A percentile compares a stretch with the other conserved stretches of the same genome.
phyloP scores from a whole-genome alignment of 2,888 invertebrate species.

The Archips xylosteana region DNA sequence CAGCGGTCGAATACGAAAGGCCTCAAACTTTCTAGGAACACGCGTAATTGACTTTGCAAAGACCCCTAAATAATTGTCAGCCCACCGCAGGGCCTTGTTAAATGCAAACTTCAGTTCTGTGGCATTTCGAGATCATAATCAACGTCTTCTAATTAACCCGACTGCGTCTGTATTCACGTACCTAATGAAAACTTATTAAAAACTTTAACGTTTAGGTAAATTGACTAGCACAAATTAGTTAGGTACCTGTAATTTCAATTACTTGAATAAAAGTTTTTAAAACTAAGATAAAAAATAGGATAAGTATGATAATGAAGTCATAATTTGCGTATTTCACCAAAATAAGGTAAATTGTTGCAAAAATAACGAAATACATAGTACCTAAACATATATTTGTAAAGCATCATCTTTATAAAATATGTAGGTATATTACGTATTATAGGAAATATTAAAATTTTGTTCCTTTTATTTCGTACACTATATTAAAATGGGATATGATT shows the following conservation, averaged over 20 bases:
- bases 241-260: background rate
- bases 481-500: no score
- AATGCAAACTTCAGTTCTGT: background rate
- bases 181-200: conserved; percentile 4
- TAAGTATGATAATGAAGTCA: background rate
- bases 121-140: conserved; percentile 1
- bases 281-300: no score
- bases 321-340: no score
- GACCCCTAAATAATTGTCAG: background rate
- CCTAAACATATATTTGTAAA: no score
- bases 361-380: no score
- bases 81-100: background rate
- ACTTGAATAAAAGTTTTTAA: background rate
- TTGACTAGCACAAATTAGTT: background rate
- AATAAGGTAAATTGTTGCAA: no score
- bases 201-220: background rate
- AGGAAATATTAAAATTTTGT: no score
- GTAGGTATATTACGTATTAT: no score
- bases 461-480: no score
- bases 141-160: background rate
- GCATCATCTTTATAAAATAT: no score
- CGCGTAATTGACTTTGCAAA: background rate
- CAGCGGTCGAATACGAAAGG: background rate
- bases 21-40: background rate
- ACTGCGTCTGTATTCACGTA: background rate